A percentile compares a stretch with the other conserved stretches of the same genome.
phyloP scores from a whole-genome alignment of 2,113 vertebrate genomes.

The Corythornis cristatus region DNA sequence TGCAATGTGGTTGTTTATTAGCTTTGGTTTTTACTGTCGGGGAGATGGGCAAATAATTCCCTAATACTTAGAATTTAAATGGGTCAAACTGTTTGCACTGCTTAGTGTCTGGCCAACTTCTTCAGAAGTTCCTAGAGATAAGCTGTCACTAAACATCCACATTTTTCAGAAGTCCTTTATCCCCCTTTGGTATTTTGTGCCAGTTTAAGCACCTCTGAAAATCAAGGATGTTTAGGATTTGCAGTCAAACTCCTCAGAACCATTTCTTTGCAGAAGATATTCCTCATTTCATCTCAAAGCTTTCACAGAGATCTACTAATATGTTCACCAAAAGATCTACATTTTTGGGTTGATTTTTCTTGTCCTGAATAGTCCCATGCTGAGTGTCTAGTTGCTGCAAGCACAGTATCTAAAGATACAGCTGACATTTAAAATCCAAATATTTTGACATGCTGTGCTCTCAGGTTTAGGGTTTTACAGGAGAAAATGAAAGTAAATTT shows the following conservation, averaged over 20 bases:
- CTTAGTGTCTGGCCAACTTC: background rate
- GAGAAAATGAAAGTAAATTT: background rate
- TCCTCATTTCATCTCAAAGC: background rate
- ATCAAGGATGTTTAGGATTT: background rate
- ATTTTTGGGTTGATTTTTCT: background rate
- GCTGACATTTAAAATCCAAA: background rate
- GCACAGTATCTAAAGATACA: background rate
- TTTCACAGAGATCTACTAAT: background rate
- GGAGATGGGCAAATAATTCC: conserved; percentile 25
- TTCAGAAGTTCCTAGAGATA: background rate
- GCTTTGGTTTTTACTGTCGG: conserved; percentile 28
- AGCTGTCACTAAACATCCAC: background rate
- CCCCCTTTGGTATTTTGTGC: background rate
- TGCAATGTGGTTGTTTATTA: conserved; percentile 60
- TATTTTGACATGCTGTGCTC: background rate
- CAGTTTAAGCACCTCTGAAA: background rate
- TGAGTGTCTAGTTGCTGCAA: background rate
- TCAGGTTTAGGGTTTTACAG: background rate
- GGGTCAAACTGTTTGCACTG: background rate
- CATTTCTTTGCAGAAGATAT: background rate
- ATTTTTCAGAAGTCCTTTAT: background rate
- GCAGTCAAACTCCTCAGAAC: background rate
- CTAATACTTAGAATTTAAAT: conserved; percentile 8
- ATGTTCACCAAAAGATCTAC: background rate
- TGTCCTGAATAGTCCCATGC: background rate